These are phyloP conservation scores for Austrolebias charrua DNA, from an alignment of 2,797 vertebrate species.

Conservation along the genomic window DNA sequence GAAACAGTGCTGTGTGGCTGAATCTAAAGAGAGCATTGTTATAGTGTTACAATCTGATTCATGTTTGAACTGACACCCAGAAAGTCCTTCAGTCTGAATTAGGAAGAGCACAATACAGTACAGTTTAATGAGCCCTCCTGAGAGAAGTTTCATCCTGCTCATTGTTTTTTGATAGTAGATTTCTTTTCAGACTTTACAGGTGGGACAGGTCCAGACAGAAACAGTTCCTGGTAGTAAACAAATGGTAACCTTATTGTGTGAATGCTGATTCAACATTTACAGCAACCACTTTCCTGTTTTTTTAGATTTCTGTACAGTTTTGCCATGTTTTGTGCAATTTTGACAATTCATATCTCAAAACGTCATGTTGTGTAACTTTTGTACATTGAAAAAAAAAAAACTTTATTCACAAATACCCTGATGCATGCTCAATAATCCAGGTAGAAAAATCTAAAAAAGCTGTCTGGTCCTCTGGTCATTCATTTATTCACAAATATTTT, in stretches of 20 bases:
- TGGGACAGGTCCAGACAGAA: conserved; percentile 25
- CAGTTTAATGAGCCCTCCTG: conserved; percentile 67
- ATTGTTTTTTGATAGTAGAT: conserved; percentile 30
- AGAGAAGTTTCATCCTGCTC: conserved; percentile 36
- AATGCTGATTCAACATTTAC: too few species aligned
- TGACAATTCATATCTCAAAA: too few species aligned
- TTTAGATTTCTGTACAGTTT: too few species aligned
- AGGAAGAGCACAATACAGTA: conserved; percentile 37
- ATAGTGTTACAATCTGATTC: conserved; percentile 11
- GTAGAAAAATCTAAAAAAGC: too few species aligned
- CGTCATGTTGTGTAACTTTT: too few species aligned
- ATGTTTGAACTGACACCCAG: conserved; percentile 33
- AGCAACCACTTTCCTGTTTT: too few species aligned
- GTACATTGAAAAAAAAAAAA: too few species aligned
- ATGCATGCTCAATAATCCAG: too few species aligned
- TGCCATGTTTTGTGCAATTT: too few species aligned
- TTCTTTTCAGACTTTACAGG: conserved; percentile 39
- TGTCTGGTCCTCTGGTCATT: too few species aligned
- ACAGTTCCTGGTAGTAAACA: conserved; percentile 25
- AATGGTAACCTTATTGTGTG: not conserved
- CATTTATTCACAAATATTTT: too few species aligned
- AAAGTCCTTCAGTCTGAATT: conserved; percentile 34
- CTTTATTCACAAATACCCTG: too few species aligned
- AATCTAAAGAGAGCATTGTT: not conserved
- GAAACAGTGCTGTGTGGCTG: conserved; percentile 1